These are phyloP conservation scores for Porites divaricata DNA, from an alignment of 92 coral and sea anemone species.

Conservation along the genomic window DNA sequence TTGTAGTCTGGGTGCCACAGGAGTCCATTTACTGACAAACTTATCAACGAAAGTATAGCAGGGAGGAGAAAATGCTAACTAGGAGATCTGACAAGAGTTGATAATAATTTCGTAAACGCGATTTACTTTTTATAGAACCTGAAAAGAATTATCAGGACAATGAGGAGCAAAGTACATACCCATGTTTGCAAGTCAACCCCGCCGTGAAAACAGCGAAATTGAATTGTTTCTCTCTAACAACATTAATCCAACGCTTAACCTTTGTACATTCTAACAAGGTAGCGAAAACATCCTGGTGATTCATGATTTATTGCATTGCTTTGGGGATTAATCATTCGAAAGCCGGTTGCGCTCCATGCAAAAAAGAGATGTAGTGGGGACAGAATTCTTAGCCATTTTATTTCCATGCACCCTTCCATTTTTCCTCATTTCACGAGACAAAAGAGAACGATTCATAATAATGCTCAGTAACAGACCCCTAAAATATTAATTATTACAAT, in stretches of 20 bases:
- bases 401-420: too few relatives aligned
- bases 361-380: neutral
- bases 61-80: conserved; percentile 34
- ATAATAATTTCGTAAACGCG: conserved; percentile 12
- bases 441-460: too few relatives aligned
- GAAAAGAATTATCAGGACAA: too few relatives aligned
- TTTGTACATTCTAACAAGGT: conserved; percentile 39
- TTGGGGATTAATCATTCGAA: neutral
- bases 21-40: conserved; percentile 14
- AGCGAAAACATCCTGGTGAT: conserved; percentile 30
- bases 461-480: neutral
- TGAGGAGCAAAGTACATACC: neutral
- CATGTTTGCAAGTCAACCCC: neutral
- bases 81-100: conserved; percentile 41
- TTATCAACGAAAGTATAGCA: conserved; percentile 34
- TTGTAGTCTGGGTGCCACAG: conserved; percentile 27
- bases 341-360: neutral
- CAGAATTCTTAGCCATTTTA: neutral
- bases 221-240: neutral
- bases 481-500: too few relatives aligned
- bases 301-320: conserved; percentile 7
- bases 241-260: conserved; percentile 34
- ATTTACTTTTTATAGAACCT: neutral
- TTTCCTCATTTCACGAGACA: neutral
- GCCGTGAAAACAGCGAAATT: conserved; percentile 9